phyloP scores from a whole-genome alignment of 2,113 vertebrate genomes.

The Vidua chalybeata region DNA sequence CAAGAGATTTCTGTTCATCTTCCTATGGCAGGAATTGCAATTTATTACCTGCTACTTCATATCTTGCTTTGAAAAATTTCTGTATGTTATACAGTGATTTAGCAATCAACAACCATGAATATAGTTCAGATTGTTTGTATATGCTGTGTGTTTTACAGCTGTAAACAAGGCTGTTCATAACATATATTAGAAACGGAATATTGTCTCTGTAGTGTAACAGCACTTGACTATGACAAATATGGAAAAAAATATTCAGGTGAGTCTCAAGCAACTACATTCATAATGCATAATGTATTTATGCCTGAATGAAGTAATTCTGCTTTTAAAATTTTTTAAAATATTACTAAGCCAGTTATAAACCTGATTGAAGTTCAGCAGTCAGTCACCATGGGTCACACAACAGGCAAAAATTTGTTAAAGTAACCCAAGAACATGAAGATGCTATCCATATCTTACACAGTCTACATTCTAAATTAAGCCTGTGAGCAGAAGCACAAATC shows the following conservation, averaged over 20 bases:
- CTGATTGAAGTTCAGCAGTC: rapidly evolving
- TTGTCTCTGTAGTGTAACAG: not conserved
- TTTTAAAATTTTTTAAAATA: not conserved
- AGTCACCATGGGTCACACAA: rapidly evolving
- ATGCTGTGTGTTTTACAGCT: not conserved
- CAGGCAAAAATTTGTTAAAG: rapidly evolving
- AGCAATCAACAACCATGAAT: not conserved
- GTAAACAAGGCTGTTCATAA: not conserved
- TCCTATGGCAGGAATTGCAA: slow-evolving; percentile 55
- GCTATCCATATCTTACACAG: rapidly evolving
- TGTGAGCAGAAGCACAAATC: not conserved
- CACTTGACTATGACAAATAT: not conserved
- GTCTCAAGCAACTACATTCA: not conserved
- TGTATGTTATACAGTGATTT: not conserved
- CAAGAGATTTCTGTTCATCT: slow-evolving; percentile 68
- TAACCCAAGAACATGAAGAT: not conserved
- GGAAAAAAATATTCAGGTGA: not conserved
- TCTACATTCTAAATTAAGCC: not conserved
- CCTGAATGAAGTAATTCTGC: not conserved
- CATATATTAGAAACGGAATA: not conserved
- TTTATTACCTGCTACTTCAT: slow-evolving; percentile 51
- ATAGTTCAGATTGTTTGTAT: not conserved
- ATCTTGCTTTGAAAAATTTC: slow-evolving; percentile 52
- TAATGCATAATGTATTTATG: not conserved
- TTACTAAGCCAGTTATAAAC: not conserved